Base-by-base conservation (phyloP, 2,113 vertebrate genomes). In the Tragelaphus buxtoni region DNA sequence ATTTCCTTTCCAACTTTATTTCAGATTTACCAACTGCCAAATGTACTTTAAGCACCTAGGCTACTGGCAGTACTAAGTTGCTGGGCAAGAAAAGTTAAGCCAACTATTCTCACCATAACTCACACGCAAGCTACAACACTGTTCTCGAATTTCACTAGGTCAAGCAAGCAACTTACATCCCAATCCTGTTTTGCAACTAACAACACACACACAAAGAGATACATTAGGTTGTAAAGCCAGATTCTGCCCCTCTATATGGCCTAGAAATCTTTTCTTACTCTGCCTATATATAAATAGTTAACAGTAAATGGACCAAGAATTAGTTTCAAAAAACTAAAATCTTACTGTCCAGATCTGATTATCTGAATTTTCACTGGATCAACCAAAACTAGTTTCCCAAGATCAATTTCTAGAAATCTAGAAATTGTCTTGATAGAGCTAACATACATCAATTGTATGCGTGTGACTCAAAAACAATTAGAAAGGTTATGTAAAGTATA, bases 1-100 rank as follows among this genome's bases (percentile, higher is more conserved):
- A 90, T 72, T 97, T 97, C 90, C 81, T 96, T 95, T 97, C 72
- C 28, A 72, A 85, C 83, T 96, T 90, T 60, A 85, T 88, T 97
- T 98, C 84, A 82, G 61, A 93, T 96, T 96, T 88, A 82, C 49
- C 60, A 90, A 90, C 30, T 65, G 69, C 72, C 96, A 97, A 86
- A 51, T 94, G 18, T 80, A 91, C 85, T 95, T 95, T 85, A 83
- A 95, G 60, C 69, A 79, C 60, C 45, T 45, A 93, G 96, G 96
- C 95, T 93, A 97, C 16, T 96, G 96, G 81, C 92, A 96, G 77
- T 51, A 20, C 61, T 69, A 90, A 81, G 61, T 80, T 83, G 94
- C 85, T 92, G 81, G 81, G 96, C 96, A 96, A 96, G 94, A 88
- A 96, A 80, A 85, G 7, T 80, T 69, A 91, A 88, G 86, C 58